These are phyloP conservation scores for Hemitrygon akajei DNA, from an alignment of 2,797 vertebrate species.

Conservation along the genomic window DNA sequence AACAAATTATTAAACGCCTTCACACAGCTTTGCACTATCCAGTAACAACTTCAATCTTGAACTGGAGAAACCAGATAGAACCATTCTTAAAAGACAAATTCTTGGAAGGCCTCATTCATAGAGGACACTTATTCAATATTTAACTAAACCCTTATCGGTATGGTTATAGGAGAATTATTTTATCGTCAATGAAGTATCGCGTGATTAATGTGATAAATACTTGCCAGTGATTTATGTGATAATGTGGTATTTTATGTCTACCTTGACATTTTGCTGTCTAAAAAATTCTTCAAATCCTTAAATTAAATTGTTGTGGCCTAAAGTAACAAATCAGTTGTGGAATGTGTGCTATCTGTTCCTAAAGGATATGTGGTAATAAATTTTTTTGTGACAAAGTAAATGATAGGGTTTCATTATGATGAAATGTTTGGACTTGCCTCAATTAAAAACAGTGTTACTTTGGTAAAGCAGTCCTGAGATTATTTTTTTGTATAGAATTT, in stretches of 20 bases:
- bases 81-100: not conserved
- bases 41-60: not conserved
- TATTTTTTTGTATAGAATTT: constrained; percentile 40
- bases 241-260: constrained; percentile 40
- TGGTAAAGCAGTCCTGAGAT: constrained; percentile 57
- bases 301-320: constrained; percentile 58
- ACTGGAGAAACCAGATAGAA: not conserved
- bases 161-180: constrained; percentile 25
- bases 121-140: not conserved
- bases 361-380: constrained; percentile 73
- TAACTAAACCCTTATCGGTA: not conserved
- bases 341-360: constrained; percentile 72
- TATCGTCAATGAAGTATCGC: not conserved
- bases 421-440: constrained; percentile 82
- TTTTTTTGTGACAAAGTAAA: constrained; percentile 65
- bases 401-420: constrained; percentile 64
- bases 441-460: constrained; percentile 64
- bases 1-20: not conserved
- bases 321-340: constrained; percentile 71
- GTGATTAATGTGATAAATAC: constrained; percentile 7
- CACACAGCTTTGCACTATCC: too few relatives aligned
- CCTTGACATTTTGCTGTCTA: constrained; percentile 45
- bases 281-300: constrained; percentile 55
- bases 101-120: not conserved
- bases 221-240: not conserved